Evolutionary conservation across 2,888 invertebrate species (phyloP), one percentile per base, ranked within the genome.

Genomic region (Fragum fragum): DNA sequence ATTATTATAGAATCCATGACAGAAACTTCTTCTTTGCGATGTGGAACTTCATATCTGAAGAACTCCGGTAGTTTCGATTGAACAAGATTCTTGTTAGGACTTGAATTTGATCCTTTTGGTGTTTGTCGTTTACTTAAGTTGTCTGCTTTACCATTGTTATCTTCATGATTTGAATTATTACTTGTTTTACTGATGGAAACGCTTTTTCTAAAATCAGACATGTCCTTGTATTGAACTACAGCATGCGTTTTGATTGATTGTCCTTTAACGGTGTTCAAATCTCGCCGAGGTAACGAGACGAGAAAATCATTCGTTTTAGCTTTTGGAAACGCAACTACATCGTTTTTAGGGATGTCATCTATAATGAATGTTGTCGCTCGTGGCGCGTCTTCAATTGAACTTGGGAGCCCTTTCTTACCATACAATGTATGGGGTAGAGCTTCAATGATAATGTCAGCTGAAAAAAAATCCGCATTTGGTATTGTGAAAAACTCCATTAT

Each of bases 391-490:
- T 59, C 69, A 18, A 69, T 23, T 57, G 68, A 23, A n/a, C 29
- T 55, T 18, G 75, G 75, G 3, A 59, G 39, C 7, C 39, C 69
- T 28, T 26, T 42, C 42, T 32, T 42, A 6, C 75, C 75, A 42
- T 21, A 55, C 18, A 75, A 21, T 1, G 23, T 57, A 28, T 75
- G 69, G 1, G 75, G 75, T 18, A 75, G n/a, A 23, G 75, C 53
- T 28, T 75, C 75, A 9, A 75, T 55, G 16, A 75, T 68, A 18
- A 75, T 23, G 29, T 69, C 75, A 68, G 75, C 75, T 75, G 69
- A 75, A 69, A 55, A 29, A 28, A 21, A 55, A 55, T n/a, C n/a
- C n/a, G n/a, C n/a, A n/a, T n/a, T n/a, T n/a, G n/a, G n/a, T n/a
- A n/a, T n/a, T n/a, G n/a, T n/a, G n/a, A n/a, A n/a, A n/a, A n/a